Percentiles rank a stretch among this genome's conserved stretches.
These are phyloP conservation scores for Sibirionetta formosa DNA, from an alignment of 2,797 vertebrate genomes.

Conservation along the genomic window DNA sequence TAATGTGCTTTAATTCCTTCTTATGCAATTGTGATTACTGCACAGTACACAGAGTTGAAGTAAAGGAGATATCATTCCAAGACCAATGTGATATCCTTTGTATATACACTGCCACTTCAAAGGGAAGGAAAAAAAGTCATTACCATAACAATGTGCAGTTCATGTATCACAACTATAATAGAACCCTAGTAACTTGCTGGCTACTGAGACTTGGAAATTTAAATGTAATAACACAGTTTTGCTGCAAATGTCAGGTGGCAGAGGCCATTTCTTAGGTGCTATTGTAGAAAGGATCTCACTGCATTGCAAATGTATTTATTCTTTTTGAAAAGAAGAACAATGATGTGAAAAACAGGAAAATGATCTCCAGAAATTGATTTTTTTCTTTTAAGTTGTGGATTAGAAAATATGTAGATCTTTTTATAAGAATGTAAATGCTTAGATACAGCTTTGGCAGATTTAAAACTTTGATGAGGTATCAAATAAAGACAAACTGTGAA, in stretches of 20 bases:
- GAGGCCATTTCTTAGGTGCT: slow-evolving; percentile 27
- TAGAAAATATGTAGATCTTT: background rate
- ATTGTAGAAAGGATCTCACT: background rate
- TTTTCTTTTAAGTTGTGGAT: background rate
- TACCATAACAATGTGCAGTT: slow-evolving; percentile 72
- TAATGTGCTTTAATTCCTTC: slow-evolving; percentile 1
- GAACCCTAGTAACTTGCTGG: slow-evolving; percentile 63
- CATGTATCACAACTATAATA: slow-evolving; percentile 66
- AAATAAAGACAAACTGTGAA: background rate
- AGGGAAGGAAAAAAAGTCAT: slow-evolving; percentile 38
- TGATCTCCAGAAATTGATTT: background rate
- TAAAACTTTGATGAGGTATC: slow-evolving; percentile 4
- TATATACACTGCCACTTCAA: slow-evolving; percentile 70
- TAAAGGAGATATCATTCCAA: slow-evolving; percentile 25
- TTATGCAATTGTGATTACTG: background rate
- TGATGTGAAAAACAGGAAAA: background rate
- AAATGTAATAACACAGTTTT: slow-evolving; percentile 61
- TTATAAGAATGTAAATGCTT: background rate
- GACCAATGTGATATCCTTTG: slow-evolving; percentile 36
- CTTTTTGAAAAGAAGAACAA: slow-evolving; percentile 35
- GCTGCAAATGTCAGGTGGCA: slow-evolving; percentile 49
- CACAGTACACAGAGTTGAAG: background rate
- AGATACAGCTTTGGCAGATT: background rate
- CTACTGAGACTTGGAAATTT: slow-evolving; percentile 54
- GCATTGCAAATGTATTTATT: slow-evolving; percentile 45